Base-by-base conservation (phyloP, 2,888 invertebrate genomes). In the Apocheima hispidaria region DNA sequence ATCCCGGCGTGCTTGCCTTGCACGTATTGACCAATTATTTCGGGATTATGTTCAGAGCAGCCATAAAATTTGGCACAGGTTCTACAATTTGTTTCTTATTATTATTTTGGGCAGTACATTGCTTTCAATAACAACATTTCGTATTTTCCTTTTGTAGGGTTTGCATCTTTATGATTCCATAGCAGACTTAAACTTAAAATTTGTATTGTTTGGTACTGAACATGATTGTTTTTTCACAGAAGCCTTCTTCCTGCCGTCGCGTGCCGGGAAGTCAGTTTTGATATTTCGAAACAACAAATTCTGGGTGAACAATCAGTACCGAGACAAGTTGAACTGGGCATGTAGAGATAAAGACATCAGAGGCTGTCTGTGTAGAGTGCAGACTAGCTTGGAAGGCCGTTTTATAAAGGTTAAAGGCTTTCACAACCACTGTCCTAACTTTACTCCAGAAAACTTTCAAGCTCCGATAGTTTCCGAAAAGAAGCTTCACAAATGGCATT, bases 261-360 rank as follows among this genome's bases (percentile, higher is more conserved):
- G 92, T 71, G 89, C 90, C 40, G 92, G 92, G 28, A 92, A 92
- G 71, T 92, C 89, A 9, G 88, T 92, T 18, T 71, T 92, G 60
- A 92, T 92, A 81, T 92, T 89, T 74, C 75, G 77, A 71, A 82
- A 77, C 61, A 92, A 92, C 72, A 92, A 92, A 70, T 92, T 92
- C 71, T 92, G 92, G 92, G 88, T 92, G 63, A 92, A 92, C 74
- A 92, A 92, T 66, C 90, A 89, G 68, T 92, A 92, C 65, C 78
- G 91, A 2, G 84, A 84, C 59, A 92, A 92, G 69, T 65, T 92
- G 68, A 92, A 92, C 73, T 92, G 92, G 92, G 92, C 92, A 14
- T 92, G 92, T 63, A 84, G 90, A 14, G 92, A 92, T 70, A 92
- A 92, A 74, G 92, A 92, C 66, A 77, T 82, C 7, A 84, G 72